These are phyloP conservation scores for Drosophila malerkotliana DNA, from an alignment of 1,140 invertebrate species.

Conservation along the genomic window DNA sequence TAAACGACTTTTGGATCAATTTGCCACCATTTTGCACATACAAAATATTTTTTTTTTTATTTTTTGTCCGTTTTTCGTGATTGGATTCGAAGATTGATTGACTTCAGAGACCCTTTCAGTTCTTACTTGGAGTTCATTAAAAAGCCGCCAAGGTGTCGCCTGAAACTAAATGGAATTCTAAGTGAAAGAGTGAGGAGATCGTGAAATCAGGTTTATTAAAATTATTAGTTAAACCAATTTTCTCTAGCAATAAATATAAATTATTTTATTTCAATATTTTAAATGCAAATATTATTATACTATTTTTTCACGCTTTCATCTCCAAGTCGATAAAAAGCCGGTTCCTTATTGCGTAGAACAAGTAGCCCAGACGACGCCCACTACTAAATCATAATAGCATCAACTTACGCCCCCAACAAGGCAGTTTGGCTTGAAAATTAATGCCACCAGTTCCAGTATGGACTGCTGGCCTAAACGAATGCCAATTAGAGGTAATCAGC, in stretches of 20 bases:
- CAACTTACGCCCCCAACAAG: constrained; percentile 42
- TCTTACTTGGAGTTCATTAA: constrained; percentile 1
- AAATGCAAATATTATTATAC: neutral
- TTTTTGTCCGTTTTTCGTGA: too few species aligned
- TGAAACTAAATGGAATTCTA: neutral
- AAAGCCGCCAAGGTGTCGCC: constrained; percentile 19
- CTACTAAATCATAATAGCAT: constrained; percentile 5
- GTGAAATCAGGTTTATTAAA: neutral
- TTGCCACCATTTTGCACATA: too few species aligned
- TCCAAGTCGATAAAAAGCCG: neutral
- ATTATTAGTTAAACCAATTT: neutral
- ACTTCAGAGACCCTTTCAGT: constrained; percentile 11
- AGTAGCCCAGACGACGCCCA: constrained; percentile 47
- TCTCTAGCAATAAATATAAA: too few species aligned
- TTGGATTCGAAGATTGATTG: constrained; percentile 16
- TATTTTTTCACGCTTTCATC: constrained; percentile 14
- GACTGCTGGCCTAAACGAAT: constrained; percentile 33
- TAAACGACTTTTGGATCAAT: too few species aligned
- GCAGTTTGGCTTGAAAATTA: constrained; percentile 27
- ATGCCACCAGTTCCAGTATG: constrained; percentile 33
- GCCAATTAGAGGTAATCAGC: constrained; percentile 64
- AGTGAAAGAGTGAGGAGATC: constrained; percentile 2
- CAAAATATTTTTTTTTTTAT: too few species aligned
- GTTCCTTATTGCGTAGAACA: constrained; percentile 30
- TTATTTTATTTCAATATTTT: neutral